A percentile compares a stretch with the other conserved stretches of the same genome.
Evolutionary conservation across 2,797 vertebrate genomes (phyloP).

Genomic region (Pteropus rufus): DNA sequence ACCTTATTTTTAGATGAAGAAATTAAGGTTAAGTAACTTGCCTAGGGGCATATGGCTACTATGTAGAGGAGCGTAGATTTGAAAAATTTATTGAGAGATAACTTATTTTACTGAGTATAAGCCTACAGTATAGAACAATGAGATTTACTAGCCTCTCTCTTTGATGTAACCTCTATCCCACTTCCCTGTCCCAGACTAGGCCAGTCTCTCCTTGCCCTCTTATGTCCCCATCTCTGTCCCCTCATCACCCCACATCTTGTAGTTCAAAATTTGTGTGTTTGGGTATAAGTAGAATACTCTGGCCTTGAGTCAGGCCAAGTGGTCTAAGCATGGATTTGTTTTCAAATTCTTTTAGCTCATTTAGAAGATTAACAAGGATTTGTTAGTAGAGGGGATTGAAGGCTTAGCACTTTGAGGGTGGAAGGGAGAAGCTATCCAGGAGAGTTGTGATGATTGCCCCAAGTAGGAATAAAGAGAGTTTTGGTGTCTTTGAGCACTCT

Average conservation of each 20-base stretch:
- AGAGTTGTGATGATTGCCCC: neutral
- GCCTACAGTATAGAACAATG: neutral
- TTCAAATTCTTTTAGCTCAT: neutral
- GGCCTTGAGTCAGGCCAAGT: neutral
- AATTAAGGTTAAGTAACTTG: neutral
- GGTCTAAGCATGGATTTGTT: neutral
- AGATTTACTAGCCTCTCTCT: neutral
- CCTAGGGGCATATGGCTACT: neutral
- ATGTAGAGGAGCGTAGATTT: neutral
- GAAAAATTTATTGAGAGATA: neutral
- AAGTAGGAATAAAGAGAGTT: neutral
- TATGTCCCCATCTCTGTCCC: neutral
- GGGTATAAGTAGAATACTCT: neutral
- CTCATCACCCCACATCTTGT: neutral
- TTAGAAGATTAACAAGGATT: neutral
- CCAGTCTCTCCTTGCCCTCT: neutral
- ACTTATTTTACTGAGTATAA: neutral
- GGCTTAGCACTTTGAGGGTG: neutral
- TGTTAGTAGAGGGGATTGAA: neutral
- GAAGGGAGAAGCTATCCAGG: neutral
- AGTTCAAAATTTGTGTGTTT: neutral
- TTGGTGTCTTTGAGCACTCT: neutral
- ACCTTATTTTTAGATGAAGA: neutral
- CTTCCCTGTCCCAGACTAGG: neutral
- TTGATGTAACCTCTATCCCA: fast-evolving